These are phyloP conservation scores for Lepidurus packardi DNA, from an alignment of 1,140 invertebrate species.

Conservation along the genomic window DNA sequence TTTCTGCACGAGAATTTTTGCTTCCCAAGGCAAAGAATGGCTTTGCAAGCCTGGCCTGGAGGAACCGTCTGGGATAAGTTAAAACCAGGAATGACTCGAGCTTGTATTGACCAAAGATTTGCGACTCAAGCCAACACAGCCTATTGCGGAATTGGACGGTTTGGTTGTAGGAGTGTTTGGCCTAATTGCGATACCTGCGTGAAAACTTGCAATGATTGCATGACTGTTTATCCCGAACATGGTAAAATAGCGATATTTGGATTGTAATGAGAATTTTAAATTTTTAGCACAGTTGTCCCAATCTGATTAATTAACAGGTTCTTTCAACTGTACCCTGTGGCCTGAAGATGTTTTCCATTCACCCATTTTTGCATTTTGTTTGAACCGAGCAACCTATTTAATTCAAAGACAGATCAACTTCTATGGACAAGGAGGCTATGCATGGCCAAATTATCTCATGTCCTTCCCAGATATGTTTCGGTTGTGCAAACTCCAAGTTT, in stretches of 20 bases:
- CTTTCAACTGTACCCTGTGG: background rate
- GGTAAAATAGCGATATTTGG: background rate
- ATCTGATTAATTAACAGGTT: background rate
- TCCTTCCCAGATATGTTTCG: background rate
- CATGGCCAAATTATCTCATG: background rate
- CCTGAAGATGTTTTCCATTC: background rate
- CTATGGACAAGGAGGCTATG: background rate
- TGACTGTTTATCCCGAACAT: background rate
- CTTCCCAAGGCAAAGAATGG: too few relatives aligned
- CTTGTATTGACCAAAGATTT: background rate
- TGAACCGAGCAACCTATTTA: background rate
- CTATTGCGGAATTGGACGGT: background rate
- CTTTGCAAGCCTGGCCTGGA: too few relatives aligned
- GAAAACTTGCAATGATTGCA: background rate
- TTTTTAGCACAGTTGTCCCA: too few relatives aligned
- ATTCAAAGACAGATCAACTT: background rate
- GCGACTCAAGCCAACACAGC: background rate
- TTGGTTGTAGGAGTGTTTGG: background rate
- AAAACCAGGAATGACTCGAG: background rate
- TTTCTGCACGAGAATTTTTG: too few relatives aligned
- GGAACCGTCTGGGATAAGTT: background rate
- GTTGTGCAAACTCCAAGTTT: background rate
- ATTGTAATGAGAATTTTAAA: background rate
- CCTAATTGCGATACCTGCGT: background rate
- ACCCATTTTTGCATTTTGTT: background rate